phyloP scores from a whole-genome alignment of 2,797 vertebrate species.

The Benthosema pterotum region DNA sequence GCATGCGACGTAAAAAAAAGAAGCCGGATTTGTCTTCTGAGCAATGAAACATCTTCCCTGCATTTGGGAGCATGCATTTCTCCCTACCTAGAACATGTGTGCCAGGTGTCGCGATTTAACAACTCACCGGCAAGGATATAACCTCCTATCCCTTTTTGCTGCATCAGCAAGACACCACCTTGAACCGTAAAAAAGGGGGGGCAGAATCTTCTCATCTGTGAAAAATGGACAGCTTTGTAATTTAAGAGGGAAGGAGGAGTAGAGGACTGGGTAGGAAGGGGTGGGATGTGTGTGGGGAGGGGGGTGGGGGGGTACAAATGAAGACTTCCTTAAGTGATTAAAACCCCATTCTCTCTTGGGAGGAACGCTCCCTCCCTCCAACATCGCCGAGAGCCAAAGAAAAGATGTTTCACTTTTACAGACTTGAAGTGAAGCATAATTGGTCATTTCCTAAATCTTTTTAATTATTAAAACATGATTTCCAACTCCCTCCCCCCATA shows the following conservation, averaged over 20 bases:
- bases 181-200: slow-evolving; percentile 23
- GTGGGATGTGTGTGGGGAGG: no score
- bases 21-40: no score
- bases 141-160: slow-evolving; percentile 14
- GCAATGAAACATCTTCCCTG: no score
- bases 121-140: slow-evolving; percentile 4
- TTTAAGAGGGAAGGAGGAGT: slow-evolving; percentile 16
- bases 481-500: slow-evolving; percentile 30
- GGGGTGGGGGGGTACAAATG: neutral
- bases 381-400: slow-evolving; percentile 16
- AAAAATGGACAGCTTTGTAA: slow-evolving; percentile 28
- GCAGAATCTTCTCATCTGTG: slow-evolving; percentile 30
- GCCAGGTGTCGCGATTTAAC: slow-evolving; percentile 13
- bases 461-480: slow-evolving; percentile 71
- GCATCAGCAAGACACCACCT: slow-evolving; percentile 22
- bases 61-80: no score
- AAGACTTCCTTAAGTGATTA: slow-evolving; percentile 47
- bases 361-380: slow-evolving; percentile 8
- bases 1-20: no score
- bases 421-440: slow-evolving; percentile 51
- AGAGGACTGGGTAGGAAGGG: neutral
- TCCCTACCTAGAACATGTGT: no score
- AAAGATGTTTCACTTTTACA: slow-evolving; percentile 22
- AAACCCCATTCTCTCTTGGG: slow-evolving; percentile 48
- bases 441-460: slow-evolving; percentile 61